Conservation (phyloP, 2,888 invertebrate genomes). For the Podabrus alpinus region DNA sequence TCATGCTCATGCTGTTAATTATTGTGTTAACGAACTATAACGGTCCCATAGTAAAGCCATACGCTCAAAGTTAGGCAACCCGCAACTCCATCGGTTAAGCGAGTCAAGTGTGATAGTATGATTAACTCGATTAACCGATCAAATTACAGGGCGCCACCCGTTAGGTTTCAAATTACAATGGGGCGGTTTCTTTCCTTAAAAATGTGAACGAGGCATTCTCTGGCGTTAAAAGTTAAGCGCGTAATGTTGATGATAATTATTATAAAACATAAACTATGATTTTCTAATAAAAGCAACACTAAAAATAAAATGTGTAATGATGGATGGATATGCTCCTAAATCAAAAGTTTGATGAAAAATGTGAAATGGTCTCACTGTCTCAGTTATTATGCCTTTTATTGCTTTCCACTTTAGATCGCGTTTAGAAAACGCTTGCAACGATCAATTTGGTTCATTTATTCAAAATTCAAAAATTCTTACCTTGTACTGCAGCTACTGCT, state of each 20-base stretch:
- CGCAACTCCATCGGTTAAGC: background rate
- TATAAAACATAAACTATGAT: slow-evolving; percentile 21
- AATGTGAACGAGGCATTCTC: slow-evolving; percentile 45
- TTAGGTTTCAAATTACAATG: background rate
- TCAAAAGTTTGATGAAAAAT: slow-evolving; percentile 8
- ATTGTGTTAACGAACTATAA: slow-evolving; percentile 20
- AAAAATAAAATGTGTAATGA: slow-evolving; percentile 34
- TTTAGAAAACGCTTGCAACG: background rate
- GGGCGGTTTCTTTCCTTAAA: background rate
- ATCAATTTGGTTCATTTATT: background rate
- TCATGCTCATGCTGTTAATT: slow-evolving; percentile 26
- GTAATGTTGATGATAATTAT: slow-evolving; percentile 23
- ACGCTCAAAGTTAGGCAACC: background rate
- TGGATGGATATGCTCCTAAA: slow-evolving; percentile 47
- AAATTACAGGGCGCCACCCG: background rate
- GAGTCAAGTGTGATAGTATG: background rate
- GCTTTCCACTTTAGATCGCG: background rate
- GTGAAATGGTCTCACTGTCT: background rate
- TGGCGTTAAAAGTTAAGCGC: slow-evolving; percentile 44
- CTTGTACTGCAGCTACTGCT: slow-evolving; percentile 48
- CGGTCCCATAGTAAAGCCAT: background rate
- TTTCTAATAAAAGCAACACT: slow-evolving; percentile 24
- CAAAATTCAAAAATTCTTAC: slow-evolving; percentile 41
- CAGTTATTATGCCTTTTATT: slow-evolving; percentile 3
- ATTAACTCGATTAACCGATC: background rate